Conservation (phyloP, 37 sponge, comb jelly and placozoan genomes). For the Tethya wilhelma region DNA sequence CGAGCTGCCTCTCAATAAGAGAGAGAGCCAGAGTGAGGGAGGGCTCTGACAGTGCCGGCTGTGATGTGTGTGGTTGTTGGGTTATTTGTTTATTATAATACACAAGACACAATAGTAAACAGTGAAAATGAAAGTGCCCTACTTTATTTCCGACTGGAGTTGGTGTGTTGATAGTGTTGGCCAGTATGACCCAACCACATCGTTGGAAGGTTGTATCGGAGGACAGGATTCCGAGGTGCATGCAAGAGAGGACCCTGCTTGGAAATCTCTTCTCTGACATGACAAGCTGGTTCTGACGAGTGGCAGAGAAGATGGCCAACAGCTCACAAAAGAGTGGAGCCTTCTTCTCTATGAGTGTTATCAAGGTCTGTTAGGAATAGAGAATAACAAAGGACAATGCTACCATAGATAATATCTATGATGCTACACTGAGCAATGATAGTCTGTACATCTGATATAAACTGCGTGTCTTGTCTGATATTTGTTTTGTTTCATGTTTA, state of each 20-base stretch:
- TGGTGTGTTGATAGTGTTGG: constrained; percentile 16
- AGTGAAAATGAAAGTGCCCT: too few species aligned
- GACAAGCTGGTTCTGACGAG: constrained; percentile 37
- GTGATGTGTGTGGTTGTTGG: background rate
- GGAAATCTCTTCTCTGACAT: constrained; percentile 9
- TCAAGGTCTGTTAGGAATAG: background rate
- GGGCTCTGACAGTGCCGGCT: constrained; percentile 32
- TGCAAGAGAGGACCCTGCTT: constrained; percentile 46
- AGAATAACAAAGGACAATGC: background rate
- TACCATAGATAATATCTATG: background rate
- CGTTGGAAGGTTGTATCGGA: constrained; percentile 13
- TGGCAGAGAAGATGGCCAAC: constrained; percentile 32
- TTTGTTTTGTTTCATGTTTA: too few species aligned
- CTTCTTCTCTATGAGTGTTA: background rate
- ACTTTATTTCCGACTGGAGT: constrained; percentile 24
- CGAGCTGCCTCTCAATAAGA: constrained; percentile 23
- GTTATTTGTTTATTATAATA: background rate
- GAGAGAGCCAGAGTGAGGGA: constrained; percentile 34
- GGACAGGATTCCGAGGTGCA: constrained; percentile 54
- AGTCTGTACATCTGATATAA: too few species aligned
- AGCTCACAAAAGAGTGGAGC: constrained; percentile 27
- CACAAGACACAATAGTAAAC: too few species aligned
- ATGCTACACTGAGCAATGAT: too few species aligned
- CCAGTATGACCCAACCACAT: constrained; percentile 44
- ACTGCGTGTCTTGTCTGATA: too few species aligned